Evolutionary conservation across 2,113 vertebrate genomes (phyloP).

Genomic region (Protobothrops flavoviridis): DNA sequence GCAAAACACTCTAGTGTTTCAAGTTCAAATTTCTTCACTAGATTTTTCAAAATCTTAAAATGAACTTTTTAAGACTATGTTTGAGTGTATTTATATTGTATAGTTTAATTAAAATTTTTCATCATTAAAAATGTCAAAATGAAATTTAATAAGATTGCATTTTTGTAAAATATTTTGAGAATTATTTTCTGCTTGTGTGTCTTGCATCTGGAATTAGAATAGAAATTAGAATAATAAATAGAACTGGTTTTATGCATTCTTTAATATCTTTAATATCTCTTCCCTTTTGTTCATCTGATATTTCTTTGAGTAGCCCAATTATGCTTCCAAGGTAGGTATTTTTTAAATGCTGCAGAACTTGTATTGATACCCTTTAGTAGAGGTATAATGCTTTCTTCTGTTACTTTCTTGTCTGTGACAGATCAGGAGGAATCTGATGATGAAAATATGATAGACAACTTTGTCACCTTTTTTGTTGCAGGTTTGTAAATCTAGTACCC

Average conservation of each 20-base stretch:
- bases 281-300: neutral
- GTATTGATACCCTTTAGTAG: rapidly evolving
- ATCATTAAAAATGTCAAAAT: neutral
- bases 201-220: neutral
- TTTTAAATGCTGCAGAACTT: neutral
- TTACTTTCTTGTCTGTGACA: slow-evolving; percentile 58
- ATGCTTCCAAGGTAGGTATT: neutral
- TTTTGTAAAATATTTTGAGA: neutral
- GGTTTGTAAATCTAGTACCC: slow-evolving; percentile 71
- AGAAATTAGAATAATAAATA: neutral
- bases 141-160: neutral
- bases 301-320: neutral
- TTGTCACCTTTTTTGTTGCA: slow-evolving; percentile 90
- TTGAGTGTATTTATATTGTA: neutral
- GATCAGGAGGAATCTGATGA: slow-evolving; percentile 78
- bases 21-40: neutral
- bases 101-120: neutral
- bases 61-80: neutral
- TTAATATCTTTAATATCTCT: neutral
- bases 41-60: neutral
- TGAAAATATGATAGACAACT: slow-evolving; percentile 88
- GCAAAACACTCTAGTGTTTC: neutral
- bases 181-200: neutral
- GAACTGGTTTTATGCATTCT: neutral
- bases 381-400: neutral